phyloP scores from a whole-genome alignment of 2,113 vertebrate genomes.

The Synchiropus splendidus region DNA sequence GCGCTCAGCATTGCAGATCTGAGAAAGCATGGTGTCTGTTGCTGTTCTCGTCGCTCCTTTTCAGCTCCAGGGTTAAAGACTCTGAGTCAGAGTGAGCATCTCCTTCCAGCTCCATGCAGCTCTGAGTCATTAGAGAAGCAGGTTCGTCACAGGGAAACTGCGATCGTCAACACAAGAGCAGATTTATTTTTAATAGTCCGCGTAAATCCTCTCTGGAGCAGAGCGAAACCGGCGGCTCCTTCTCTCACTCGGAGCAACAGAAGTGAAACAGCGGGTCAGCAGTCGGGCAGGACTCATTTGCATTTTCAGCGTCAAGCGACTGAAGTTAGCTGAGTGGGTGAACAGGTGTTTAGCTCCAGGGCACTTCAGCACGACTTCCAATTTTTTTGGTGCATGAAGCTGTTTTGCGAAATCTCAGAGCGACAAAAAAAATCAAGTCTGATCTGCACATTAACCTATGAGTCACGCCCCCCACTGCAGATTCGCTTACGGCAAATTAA shows the following conservation, averaged over 20 bases:
- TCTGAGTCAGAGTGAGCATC: no score
- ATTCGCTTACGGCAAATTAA: no score
- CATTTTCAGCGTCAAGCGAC: slow-evolving; percentile 9
- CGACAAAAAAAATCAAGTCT: no score
- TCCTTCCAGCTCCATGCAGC: slow-evolving; percentile 2
- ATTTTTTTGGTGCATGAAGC: not conserved
- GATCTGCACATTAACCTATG: no score
- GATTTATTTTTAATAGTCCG: slow-evolving; percentile 60
- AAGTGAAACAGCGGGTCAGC: slow-evolving; percentile 17
- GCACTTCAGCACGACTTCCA: slow-evolving; percentile 5
- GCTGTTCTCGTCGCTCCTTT: no score
- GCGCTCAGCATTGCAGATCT: no score
- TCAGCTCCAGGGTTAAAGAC: no score
- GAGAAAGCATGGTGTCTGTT: no score
- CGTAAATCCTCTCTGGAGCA: slow-evolving; percentile 46
- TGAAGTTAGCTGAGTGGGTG: not conserved
- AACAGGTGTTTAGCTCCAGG: slow-evolving; percentile 17
- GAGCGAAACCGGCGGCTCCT: slow-evolving; percentile 50
- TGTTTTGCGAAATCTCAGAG: no score
- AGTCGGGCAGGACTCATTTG: slow-evolving; percentile 10
- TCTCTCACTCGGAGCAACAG: slow-evolving; percentile 7
- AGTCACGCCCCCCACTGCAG: no score
- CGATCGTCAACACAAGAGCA: slow-evolving; percentile 36
- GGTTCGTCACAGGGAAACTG: slow-evolving; percentile 30
- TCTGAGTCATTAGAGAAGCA: slow-evolving; percentile 7